Conservation (phyloP, 2,888 invertebrate species). For the Gnatocerus cornutus region DNA sequence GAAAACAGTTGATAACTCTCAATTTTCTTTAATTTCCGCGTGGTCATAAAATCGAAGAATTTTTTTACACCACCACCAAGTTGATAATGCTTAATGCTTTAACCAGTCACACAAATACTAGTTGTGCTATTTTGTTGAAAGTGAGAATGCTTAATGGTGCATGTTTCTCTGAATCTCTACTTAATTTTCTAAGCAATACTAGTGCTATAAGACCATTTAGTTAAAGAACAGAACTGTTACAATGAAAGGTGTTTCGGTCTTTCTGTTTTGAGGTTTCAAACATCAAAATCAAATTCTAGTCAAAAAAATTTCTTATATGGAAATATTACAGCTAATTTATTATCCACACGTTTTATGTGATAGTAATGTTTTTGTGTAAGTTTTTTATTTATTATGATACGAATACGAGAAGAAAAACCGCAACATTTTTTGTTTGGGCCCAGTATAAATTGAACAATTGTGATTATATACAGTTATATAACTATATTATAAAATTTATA, state of each 20-base stretch:
- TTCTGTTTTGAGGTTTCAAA: conserved; percentile 1
- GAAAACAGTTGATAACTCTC: neutral
- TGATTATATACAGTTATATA: conserved; percentile 36
- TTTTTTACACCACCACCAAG: conserved; percentile 51
- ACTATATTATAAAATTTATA: conserved; percentile 25
- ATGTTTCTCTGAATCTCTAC: conserved; percentile 44
- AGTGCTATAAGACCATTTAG: conserved; percentile 32
- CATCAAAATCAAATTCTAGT: conserved; percentile 24
- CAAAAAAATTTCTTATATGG: conserved; percentile 19
- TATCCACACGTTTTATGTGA: neutral
- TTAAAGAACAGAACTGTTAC: conserved; percentile 6
- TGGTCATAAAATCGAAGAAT: conserved; percentile 26
- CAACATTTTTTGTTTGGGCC: conserved; percentile 12
- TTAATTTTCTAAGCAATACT: conserved; percentile 45
- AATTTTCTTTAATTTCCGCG: too few relatives aligned
- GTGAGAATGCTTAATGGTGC: conserved; percentile 35
- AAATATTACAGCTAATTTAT: conserved; percentile 3
- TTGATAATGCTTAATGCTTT: conserved; percentile 51
- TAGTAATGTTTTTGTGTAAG: conserved; percentile 13
- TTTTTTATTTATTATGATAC: neutral
- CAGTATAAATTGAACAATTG: conserved; percentile 29
- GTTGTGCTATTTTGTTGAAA: conserved; percentile 37
- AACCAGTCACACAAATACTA: conserved; percentile 57
- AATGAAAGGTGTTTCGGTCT: conserved; percentile 12
- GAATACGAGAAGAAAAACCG: conserved; percentile 10